Conservation (phyloP, 2,113 vertebrate species). For the Equus przewalskii region DNA sequence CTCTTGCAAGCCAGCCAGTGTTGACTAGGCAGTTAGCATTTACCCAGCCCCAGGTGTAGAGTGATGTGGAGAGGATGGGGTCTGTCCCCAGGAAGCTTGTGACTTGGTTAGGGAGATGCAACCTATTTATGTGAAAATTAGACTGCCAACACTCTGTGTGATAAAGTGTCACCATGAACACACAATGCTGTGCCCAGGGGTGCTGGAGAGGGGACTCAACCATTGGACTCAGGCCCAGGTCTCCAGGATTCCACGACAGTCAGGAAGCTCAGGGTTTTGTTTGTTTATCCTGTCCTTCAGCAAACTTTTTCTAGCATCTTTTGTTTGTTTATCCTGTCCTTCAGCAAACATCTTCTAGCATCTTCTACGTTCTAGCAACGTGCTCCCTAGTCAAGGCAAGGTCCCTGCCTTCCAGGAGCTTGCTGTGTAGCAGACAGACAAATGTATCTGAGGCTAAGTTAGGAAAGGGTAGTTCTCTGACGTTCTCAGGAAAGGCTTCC, state of each 20-base stretch:
- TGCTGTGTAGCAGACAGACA: no score
- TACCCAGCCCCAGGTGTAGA: not conserved
- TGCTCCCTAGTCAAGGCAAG: not conserved
- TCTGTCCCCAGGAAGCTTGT: not conserved
- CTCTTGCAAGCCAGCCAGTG: not conserved
- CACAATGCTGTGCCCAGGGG: not conserved
- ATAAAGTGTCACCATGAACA: not conserved
- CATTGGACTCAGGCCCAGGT: not conserved
- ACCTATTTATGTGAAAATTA: not conserved
- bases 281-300: not conserved
- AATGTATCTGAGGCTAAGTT: not conserved
- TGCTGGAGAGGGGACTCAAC: not conserved
- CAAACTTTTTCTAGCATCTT: no score
- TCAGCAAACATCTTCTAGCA: not conserved
- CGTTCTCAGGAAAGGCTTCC: not conserved
- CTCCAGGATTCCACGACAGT: not conserved
- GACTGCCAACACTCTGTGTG: not conserved
- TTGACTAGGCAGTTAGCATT: not conserved
- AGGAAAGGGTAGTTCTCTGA: not conserved
- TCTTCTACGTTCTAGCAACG: fast-evolving
- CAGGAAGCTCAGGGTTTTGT: no score
- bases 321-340: not conserved
- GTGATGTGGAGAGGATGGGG: no score
- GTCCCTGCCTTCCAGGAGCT: not conserved
- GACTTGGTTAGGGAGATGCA: not conserved